Evolutionary conservation across 2,113 vertebrate genomes (phyloP).

Genomic region (Phyllopteryx taeniolatus): DNA sequence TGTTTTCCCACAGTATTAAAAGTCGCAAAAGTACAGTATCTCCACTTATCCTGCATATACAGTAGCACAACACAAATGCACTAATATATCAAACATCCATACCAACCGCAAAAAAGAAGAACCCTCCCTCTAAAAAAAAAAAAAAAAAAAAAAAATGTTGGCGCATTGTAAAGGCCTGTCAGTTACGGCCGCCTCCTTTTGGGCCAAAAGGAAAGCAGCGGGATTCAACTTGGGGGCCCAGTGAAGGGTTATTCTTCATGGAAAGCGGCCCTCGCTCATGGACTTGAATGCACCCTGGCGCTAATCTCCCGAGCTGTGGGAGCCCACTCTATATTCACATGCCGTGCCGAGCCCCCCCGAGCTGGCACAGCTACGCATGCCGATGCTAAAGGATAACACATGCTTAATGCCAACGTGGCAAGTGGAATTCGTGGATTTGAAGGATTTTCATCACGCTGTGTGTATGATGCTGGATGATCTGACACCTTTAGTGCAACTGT

Average conservation of each 20-base stretch:
- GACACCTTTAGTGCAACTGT: not conserved
- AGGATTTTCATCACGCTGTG: not conserved
- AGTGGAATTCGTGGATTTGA: slow-evolving; percentile 1
- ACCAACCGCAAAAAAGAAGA: slow-evolving; percentile 26
- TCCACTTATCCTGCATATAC: not conserved
- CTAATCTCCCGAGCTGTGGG: slow-evolving; percentile 73
- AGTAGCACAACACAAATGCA: not conserved
- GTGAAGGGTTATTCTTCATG: slow-evolving; percentile 82
- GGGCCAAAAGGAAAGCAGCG: slow-evolving; percentile 75
- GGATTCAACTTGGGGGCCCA: slow-evolving; percentile 80
- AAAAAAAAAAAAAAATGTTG: slow-evolving; percentile 72
- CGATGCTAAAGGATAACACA: slow-evolving; percentile 47
- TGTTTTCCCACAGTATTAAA: not conserved
- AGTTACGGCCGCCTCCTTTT: slow-evolving; percentile 73
- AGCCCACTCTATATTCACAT: slow-evolving; percentile 78
- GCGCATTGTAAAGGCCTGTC: slow-evolving; percentile 75
- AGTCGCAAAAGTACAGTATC: not conserved
- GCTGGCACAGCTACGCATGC: slow-evolving; percentile 65
- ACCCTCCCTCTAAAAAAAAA: slow-evolving; percentile 14
- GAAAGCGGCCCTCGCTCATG: slow-evolving; percentile 74
- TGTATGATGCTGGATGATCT: not conserved
- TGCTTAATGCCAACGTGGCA: slow-evolving; percentile 21
- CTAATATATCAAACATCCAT: slow-evolving; percentile 24
- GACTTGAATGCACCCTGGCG: slow-evolving; percentile 71
- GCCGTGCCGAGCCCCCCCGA: slow-evolving; percentile 47